These are phyloP conservation scores for Hypselothyrea guttata DNA, from an alignment of 2,888 invertebrate species.

Conservation along the genomic window DNA sequence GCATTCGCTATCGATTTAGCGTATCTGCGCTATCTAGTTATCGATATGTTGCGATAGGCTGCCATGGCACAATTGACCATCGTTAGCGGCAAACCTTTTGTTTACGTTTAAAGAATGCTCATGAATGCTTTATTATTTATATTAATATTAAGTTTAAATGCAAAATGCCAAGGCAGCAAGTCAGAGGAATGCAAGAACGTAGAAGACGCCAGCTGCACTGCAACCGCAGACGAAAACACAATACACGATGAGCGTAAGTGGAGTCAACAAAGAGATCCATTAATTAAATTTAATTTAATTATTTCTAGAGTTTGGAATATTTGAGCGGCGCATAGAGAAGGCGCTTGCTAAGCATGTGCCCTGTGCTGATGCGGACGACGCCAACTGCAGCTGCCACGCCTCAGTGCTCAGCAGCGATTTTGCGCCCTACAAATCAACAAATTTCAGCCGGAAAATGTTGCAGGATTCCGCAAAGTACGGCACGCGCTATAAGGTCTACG, in stretches of 20 bases:
- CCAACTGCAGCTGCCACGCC: conserved; percentile 86
- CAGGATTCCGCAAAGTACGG: conserved; percentile 85
- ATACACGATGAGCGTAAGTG: conserved; percentile 33
- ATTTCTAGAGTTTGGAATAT: conserved; percentile 39
- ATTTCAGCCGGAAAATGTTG: conserved; percentile 88
- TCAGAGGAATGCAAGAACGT: conserved; percentile 19
- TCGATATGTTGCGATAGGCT: neutral
- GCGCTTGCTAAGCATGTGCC: conserved; percentile 84
- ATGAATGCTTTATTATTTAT: conserved; percentile 32
- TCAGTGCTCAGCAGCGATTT: conserved; percentile 88
- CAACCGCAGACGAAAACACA: neutral
- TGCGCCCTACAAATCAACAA: conserved; percentile 85
- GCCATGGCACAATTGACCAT: conserved; percentile 17
- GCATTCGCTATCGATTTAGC: neutral
- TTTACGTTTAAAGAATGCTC: conserved; percentile 45
- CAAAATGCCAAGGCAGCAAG: neutral
- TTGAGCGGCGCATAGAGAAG: conserved; percentile 83
- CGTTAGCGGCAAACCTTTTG: conserved; percentile 21
- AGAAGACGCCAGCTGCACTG: neutral
- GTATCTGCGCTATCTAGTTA: neutral
- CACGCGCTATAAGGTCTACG: conserved; percentile 91
- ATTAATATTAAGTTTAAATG: conserved; percentile 29
- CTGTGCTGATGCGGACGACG: conserved; percentile 82
- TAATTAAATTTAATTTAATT: neutral
- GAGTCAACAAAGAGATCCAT: neutral